phyloP scores from a whole-genome alignment of 2,797 vertebrate genomes.

The Hemitrygon akajei region DNA sequence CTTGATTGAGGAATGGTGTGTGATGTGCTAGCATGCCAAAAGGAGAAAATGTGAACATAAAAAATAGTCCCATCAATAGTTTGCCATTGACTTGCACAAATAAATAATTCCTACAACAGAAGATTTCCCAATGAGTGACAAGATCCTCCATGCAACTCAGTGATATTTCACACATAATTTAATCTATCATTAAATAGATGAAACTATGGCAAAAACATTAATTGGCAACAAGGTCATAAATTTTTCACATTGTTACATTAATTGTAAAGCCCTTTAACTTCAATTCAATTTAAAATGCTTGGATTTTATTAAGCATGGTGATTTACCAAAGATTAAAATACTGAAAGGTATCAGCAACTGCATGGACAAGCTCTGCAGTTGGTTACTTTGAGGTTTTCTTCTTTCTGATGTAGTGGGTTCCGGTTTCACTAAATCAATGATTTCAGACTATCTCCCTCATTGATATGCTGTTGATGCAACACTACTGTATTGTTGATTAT shows the following conservation, averaged over 20 bases:
- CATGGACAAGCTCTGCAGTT: not conserved
- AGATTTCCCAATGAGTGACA: not conserved
- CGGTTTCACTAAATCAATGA: not conserved
- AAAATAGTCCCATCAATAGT: not conserved
- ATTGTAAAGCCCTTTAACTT: not conserved
- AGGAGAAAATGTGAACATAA: not conserved
- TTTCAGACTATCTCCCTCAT: not conserved
- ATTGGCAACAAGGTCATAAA: not conserved
- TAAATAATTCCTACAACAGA: not conserved
- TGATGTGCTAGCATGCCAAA: not conserved
- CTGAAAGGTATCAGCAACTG: not conserved
- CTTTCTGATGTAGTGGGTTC: not conserved
- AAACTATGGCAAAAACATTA: not conserved
- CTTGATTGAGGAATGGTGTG: not conserved
- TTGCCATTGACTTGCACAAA: not conserved
- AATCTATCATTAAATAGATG: not conserved
- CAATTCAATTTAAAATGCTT: not conserved
- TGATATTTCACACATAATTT: not conserved
- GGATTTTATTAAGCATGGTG: not conserved
- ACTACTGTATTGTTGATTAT: not conserved
- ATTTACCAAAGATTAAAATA: slow-evolving; percentile 12
- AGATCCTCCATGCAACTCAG: not conserved
- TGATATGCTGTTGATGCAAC: not conserved
- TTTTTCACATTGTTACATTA: not conserved
- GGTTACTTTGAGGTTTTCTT: not conserved